phyloP scores from a whole-genome alignment of 2,797 vertebrate species.

The Poecilia gillii region DNA sequence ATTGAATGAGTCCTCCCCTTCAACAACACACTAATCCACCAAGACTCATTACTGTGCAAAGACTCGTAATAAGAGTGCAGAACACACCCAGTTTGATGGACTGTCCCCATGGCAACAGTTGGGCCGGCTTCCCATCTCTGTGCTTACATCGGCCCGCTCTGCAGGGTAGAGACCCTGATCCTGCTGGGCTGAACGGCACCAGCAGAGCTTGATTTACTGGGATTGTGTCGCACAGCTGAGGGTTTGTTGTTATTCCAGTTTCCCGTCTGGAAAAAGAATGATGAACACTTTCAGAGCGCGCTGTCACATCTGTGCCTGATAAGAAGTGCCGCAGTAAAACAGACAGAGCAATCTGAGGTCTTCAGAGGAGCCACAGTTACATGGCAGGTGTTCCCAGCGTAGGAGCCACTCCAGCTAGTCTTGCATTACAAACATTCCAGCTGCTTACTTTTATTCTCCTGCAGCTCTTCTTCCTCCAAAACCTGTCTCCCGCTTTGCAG shows the following conservation, averaged over 20 bases:
- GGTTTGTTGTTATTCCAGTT: constrained; percentile 58
- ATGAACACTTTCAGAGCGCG: constrained; percentile 48
- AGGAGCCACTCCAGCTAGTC: background rate
- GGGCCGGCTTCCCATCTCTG: constrained; percentile 14
- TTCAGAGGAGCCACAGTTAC: constrained; percentile 10
- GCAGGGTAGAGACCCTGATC: constrained; percentile 13
- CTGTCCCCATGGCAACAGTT: constrained; percentile 28
- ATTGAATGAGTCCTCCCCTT: background rate
- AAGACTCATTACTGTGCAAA: constrained; percentile 28
- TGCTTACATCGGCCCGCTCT: background rate
- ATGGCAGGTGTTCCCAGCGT: background rate
- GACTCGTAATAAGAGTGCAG: background rate
- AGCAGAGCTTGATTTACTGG: background rate
- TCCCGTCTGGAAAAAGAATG: constrained; percentile 58
- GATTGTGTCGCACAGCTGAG: constrained; percentile 12
- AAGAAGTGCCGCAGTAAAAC: constrained; percentile 35
- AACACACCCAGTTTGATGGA: constrained; percentile 18
- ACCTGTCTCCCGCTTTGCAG: constrained; percentile 18
- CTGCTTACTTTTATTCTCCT: constrained; percentile 29
- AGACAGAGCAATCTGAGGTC: constrained; percentile 35
- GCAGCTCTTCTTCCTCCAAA: constrained; percentile 21
- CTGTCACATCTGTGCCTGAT: constrained; percentile 43
- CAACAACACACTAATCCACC: background rate
- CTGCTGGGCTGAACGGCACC: background rate
- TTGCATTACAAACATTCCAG: constrained; percentile 42